Evolutionary conservation across 1,140 invertebrate species (phyloP).

Genomic region (Linepithema humile): DNA sequence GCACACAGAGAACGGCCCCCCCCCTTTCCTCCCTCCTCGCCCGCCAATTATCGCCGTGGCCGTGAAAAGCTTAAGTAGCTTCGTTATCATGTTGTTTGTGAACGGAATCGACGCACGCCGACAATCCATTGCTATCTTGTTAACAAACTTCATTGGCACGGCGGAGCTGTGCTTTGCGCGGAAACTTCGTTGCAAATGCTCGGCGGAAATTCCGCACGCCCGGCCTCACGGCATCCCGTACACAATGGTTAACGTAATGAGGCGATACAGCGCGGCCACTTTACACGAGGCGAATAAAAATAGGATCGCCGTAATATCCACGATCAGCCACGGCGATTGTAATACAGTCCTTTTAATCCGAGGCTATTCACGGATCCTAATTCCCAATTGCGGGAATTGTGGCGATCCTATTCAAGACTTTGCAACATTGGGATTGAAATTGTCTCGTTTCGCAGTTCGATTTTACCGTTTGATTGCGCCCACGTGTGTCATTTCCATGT

Average conservation of each 20-base stretch:
- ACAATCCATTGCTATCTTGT: background rate
- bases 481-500: background rate
- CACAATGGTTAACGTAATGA: conserved; percentile 1
- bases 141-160: background rate
- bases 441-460: background rate
- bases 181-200: conserved; percentile 7
- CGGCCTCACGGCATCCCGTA: background rate
- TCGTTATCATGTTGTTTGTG: conserved; percentile 9
- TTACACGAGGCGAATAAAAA: background rate
- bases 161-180: background rate
- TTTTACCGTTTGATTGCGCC: background rate
- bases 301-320: background rate
- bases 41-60: background rate
- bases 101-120: background rate
- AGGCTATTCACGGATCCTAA: background rate
- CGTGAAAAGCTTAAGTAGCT: conserved; percentile 12
- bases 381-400: conserved; percentile 17
- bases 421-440: background rate
- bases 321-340: background rate
- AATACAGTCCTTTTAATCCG: conserved; percentile 17
- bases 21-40: no score
- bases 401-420: background rate
- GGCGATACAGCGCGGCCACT: background rate
- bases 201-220: background rate
- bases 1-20: no score